These are phyloP conservation scores for Pseudomyrmex pallidus DNA, from an alignment of 1,140 invertebrate species.

Conservation along the genomic window DNA sequence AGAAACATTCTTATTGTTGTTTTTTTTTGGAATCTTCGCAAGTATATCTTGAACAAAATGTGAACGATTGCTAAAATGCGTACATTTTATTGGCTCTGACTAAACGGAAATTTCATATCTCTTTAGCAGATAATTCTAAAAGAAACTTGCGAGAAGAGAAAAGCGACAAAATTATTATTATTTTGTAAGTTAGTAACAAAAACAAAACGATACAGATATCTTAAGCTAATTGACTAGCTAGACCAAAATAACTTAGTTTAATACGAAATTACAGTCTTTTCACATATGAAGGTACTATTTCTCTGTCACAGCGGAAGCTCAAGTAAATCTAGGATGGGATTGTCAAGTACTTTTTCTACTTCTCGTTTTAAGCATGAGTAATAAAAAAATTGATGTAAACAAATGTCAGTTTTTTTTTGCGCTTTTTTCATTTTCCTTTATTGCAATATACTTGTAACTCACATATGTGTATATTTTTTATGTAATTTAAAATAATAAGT, in stretches of 20 bases:
- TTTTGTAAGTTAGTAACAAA: too few relatives aligned
- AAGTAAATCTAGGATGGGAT: constrained; percentile 23
- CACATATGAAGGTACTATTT: constrained; percentile 30
- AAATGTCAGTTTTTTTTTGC: constrained; percentile 2
- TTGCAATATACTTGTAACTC: background rate
- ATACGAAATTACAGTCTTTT: background rate
- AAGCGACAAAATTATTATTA: too few relatives aligned
- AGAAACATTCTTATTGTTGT: background rate
- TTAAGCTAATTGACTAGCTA: background rate
- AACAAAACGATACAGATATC: too few relatives aligned
- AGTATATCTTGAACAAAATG: background rate
- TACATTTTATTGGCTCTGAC: constrained; percentile 10
- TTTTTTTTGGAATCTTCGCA: background rate
- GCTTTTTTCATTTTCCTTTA: constrained; percentile 36
- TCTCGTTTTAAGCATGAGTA: constrained; percentile 59
- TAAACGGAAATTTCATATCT: background rate
- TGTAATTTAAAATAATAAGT: constrained; percentile 2
- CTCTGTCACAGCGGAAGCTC: constrained; percentile 43
- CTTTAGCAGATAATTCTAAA: background rate
- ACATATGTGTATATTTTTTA: background rate
- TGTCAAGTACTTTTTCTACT: constrained; percentile 63
- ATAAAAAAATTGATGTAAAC: constrained; percentile 56
- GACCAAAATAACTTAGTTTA: constrained; percentile 22
- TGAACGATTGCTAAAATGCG: background rate
- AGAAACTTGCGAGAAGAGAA: background rate